Conservation (phyloP, 2,797 vertebrate species). For the Australoheros facetus region DNA sequence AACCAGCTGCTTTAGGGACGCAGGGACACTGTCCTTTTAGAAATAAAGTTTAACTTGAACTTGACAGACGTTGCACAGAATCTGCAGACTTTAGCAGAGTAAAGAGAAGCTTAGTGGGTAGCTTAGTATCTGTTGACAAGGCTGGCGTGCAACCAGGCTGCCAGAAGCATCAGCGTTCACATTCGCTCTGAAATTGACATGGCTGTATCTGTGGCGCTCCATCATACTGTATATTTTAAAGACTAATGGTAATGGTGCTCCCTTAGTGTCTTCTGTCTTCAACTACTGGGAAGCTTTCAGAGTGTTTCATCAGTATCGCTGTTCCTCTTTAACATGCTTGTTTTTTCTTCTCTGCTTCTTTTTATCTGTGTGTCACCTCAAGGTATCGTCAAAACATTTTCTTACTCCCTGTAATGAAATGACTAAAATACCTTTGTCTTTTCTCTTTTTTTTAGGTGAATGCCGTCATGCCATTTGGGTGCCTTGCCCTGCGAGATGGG, state of each 20-base stretch:
- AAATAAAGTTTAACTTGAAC: conserved; percentile 68
- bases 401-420: conserved; percentile 5
- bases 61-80: conserved; percentile 68
- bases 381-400: conserved; percentile 14
- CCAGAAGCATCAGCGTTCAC: conserved; percentile 54
- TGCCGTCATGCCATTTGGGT: conserved; percentile 90
- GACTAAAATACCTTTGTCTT: conserved; percentile 37
- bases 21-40: conserved; percentile 56
- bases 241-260: conserved; percentile 17
- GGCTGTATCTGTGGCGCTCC: conserved; percentile 24
- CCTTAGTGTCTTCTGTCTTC: conserved; percentile 13
- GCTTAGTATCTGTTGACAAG: conserved; percentile 74
- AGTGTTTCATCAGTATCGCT: conserved; percentile 55
- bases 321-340: conserved; percentile 34
- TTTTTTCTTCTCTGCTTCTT: conserved; percentile 22
- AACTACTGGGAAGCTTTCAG: conserved; percentile 42
- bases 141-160: conserved; percentile 63
- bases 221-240: conserved; percentile 36
- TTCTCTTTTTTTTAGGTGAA: conserved; percentile 73
- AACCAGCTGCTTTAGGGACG: conserved; percentile 56
- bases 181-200: conserved; percentile 48
- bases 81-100: conserved; percentile 65
- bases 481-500: conserved; percentile 88
- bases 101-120: conserved; percentile 67
- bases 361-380: conserved; percentile 45